Conservation (phyloP, 2,113 vertebrate genomes). For the Caracal caracal region DNA sequence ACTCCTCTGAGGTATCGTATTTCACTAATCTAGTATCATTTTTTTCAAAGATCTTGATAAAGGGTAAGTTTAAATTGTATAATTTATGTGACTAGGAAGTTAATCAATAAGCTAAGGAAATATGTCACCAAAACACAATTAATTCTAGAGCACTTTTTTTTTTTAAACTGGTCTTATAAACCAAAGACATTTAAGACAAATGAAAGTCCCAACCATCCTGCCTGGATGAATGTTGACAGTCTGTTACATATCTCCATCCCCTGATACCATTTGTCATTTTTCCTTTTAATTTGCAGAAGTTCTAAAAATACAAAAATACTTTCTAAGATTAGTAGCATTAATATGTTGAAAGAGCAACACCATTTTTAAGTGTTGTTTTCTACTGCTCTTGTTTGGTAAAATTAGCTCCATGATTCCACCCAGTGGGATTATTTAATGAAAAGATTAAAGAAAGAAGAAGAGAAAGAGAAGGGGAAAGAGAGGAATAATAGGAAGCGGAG, state of each 20-base stretch:
- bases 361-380: conserved; percentile 41
- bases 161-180: not conserved
- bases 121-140: not conserved
- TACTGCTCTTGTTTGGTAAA: conserved; percentile 54
- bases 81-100: conserved; percentile 61
- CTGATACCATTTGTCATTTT: not conserved
- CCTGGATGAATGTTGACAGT: not conserved
- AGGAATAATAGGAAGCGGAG: not conserved
- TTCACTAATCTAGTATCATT: not conserved
- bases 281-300: not conserved
- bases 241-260: not conserved
- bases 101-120: conserved; percentile 46
- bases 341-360: not conserved
- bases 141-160: not conserved
- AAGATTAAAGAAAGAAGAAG: not conserved
- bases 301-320: conserved; percentile 61
- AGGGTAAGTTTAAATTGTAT: not conserved
- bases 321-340: conserved; percentile 54
- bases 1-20: not conserved
- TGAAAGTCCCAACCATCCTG: not conserved
- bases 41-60: conserved; percentile 38
- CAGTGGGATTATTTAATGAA: conserved; percentile 73
- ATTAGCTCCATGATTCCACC: conserved; percentile 83
- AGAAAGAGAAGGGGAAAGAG: not conserved
- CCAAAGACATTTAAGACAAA: conserved; percentile 42